These are phyloP conservation scores for Tragopan temminckii DNA, from an alignment of 2,797 vertebrate species.

Conservation along the genomic window DNA sequence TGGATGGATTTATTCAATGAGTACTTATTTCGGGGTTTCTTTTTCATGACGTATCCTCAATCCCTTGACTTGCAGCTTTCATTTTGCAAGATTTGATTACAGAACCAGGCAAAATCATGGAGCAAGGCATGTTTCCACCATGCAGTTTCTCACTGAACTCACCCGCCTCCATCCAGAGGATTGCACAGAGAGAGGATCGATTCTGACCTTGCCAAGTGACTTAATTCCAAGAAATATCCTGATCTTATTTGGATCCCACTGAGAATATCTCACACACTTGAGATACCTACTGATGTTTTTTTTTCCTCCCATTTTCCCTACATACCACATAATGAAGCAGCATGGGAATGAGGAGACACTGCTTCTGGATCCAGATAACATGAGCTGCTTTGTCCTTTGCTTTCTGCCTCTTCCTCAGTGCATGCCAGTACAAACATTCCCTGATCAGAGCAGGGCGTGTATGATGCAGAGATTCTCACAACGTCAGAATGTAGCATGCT, in stretches of 20 bases:
- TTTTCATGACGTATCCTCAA: slow-evolving; percentile 67
- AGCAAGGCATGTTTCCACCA: slow-evolving; percentile 45
- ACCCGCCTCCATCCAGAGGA: slow-evolving; percentile 8
- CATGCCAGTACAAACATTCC: neutral
- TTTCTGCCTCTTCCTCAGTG: neutral
- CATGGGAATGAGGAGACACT: neutral
- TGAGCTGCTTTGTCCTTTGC: slow-evolving; percentile 1
- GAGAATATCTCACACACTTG: slow-evolving; percentile 12
- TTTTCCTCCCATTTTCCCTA: neutral
- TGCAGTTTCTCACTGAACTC: neutral
- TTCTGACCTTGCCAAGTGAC: slow-evolving; percentile 38
- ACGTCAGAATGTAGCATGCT: slow-evolving; percentile 59
- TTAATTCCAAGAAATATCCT: slow-evolving; percentile 8
- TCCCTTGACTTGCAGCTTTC: slow-evolving; percentile 66
- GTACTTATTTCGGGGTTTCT: slow-evolving; percentile 45
- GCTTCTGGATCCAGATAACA: neutral
- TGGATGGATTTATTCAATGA: slow-evolving; percentile 50
- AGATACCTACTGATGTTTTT: neutral
- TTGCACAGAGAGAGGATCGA: slow-evolving; percentile 35
- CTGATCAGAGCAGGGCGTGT: slow-evolving; percentile 21
- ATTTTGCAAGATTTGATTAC: slow-evolving; percentile 70
- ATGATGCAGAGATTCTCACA: slow-evolving; percentile 57
- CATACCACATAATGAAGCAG: neutral
- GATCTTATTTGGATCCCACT: slow-evolving; percentile 13
- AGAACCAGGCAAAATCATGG: slow-evolving; percentile 49